phyloP scores from a whole-genome alignment of 2,888 invertebrate genomes.

The Chalcosyrphus nemorum region DNA sequence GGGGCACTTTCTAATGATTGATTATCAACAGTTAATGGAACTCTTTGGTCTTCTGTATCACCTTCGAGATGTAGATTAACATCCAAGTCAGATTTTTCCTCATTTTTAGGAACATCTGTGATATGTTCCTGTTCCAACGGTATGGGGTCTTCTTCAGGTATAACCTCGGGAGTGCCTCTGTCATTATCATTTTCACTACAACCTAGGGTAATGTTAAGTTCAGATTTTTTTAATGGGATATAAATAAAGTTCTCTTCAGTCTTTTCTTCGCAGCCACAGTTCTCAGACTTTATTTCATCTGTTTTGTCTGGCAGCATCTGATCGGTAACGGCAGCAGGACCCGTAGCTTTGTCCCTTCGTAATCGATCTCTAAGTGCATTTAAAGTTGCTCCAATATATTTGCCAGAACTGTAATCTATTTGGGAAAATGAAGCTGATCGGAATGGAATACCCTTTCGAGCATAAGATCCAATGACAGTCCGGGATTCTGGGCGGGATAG shows the following conservation, averaged over 20 bases:
- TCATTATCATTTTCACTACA: slow-evolving; percentile 79
- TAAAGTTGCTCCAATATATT: slow-evolving; percentile 83
- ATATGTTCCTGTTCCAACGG: neutral
- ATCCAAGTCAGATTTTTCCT: neutral
- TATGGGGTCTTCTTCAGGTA: slow-evolving; percentile 77
- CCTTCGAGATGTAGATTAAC: slow-evolving; percentile 47
- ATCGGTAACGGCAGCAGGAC: slow-evolving; percentile 74
- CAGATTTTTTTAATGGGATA: slow-evolving; percentile 78
- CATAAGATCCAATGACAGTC: slow-evolving; percentile 85
- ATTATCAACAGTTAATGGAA: neutral
- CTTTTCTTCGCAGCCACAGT: slow-evolving; percentile 33
- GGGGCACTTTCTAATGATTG: neutral
- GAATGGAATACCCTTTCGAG: slow-evolving; percentile 87
- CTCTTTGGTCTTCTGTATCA: neutral
- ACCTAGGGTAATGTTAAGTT: slow-evolving; percentile 77
- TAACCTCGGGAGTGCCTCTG: slow-evolving; percentile 77
- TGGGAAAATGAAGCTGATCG: slow-evolving; percentile 94
- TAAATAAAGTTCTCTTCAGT: slow-evolving; percentile 77
- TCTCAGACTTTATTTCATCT: slow-evolving; percentile 73
- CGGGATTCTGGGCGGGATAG: slow-evolving; percentile 85
- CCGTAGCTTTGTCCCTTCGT: slow-evolving; percentile 79
- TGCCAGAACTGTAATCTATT: slow-evolving; percentile 88
- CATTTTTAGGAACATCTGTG: neutral
- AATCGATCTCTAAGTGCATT: slow-evolving; percentile 79
- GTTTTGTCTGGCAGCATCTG: neutral